Conservation (phyloP, 2,113 vertebrate species). For the Harpagus bidentatus region DNA sequence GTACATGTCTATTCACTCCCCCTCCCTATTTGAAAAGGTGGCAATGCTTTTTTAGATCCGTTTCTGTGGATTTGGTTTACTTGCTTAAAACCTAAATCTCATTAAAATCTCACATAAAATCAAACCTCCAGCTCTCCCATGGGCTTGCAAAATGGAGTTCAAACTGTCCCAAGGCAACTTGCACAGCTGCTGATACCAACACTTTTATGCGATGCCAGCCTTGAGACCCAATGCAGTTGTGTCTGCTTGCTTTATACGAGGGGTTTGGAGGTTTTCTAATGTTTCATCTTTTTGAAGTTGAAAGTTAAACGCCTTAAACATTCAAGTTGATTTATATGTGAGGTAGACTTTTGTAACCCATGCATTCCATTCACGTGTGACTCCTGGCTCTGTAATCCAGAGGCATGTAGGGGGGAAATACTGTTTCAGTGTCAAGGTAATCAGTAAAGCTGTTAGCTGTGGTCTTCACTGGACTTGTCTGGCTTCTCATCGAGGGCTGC, state of each 20-base stretch:
- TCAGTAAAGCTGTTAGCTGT: not conserved
- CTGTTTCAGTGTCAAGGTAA: not conserved
- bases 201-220: not conserved
- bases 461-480: not conserved
- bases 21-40: not conserved
- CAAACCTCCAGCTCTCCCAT: not conserved
- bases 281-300: not conserved
- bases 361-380: not conserved
- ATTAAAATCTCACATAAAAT: not conserved
- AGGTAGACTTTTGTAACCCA: not conserved
- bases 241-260: not conserved
- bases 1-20: not conserved
- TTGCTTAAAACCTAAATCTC: not conserved
- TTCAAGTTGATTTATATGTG: not conserved
- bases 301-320: not conserved
- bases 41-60: not conserved
- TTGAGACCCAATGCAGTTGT: not conserved
- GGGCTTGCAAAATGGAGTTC: not conserved
- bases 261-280: not conserved
- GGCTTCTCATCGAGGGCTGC: not conserved
- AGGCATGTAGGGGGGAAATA: not conserved
- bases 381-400: not conserved
- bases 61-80: not conserved
- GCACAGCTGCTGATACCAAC: not conserved
- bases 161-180: not conserved